Evolutionary conservation across 2,888 invertebrate species (phyloP).

Genomic region (Rhagophthalmus giganteus): DNA sequence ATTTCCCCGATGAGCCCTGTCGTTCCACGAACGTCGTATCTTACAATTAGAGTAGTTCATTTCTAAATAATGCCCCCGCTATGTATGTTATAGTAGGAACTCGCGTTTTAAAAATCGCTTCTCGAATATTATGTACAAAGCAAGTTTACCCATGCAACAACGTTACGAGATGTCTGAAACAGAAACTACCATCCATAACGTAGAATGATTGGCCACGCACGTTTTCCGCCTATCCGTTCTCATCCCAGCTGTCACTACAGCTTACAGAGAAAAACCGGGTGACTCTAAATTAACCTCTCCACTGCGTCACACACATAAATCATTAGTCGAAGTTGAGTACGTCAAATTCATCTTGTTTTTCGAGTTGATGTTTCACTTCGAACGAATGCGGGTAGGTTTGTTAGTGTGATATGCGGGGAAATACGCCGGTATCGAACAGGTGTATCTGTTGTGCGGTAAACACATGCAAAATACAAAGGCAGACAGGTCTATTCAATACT

Average conservation of each 20-base stretch:
- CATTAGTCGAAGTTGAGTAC: conserved; percentile 25
- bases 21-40: too few relatives aligned
- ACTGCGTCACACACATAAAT: conserved; percentile 29
- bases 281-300: conserved; percentile 32
- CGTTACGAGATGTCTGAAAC: conserved; percentile 12
- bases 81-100: too few relatives aligned
- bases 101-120: too few relatives aligned
- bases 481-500: too few relatives aligned
- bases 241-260: conserved; percentile 29
- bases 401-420: too few relatives aligned
- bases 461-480: too few relatives aligned
- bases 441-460: too few relatives aligned
- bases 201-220: conserved; percentile 28
- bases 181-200: conserved; percentile 21
- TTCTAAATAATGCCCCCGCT: too few relatives aligned
- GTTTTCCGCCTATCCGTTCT: conserved; percentile 26
- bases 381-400: too few relatives aligned
- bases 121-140: conserved; percentile 8
- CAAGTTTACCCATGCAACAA: conserved; percentile 5
- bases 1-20: too few relatives aligned
- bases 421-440: too few relatives aligned
- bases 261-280: conserved; percentile 29
- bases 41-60: too few relatives aligned
- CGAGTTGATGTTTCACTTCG: conserved; percentile 12
- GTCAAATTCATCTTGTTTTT: conserved; percentile 28